Base-by-base conservation (phyloP, 2,888 invertebrate species). In the Nemotelus nigrinus region DNA sequence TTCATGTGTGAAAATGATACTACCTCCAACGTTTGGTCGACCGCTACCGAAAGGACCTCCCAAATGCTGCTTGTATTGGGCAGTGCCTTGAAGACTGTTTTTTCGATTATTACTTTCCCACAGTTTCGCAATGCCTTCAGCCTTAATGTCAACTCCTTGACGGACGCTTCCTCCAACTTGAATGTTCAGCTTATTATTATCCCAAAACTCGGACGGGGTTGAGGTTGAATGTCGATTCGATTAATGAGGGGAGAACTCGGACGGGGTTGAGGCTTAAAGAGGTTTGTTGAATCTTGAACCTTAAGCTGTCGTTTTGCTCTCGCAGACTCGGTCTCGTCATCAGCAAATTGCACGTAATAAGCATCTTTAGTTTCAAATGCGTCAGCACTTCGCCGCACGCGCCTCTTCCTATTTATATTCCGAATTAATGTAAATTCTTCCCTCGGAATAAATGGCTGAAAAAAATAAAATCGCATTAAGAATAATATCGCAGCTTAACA, bases 1-100 rank as follows among this genome's bases (percentile, higher is more conserved):
- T 67, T 47, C 2, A 44, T 67, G 67, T 47, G 47, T 47, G 47
- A 67, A 67, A 10, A 47, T 67, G 7, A 67, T 7, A 2, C 67
- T 47, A 67, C 67, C 67, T 25, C 67, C 67, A 67, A 67, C 1
- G 39, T 67, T 48, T 2, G 67, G 67, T 45, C 25, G 67, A 47
- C 67, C 45, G 7, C 43, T 67, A 41, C 67, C 67, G 39, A 3
- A 67, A 8, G 67, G 47, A n/a, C 67, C 67, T 3, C 67, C 67
- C 39, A 67, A 47, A 3, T 67, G 67, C 47, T 67, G 67, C 10
- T n/a, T 47, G 47, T 67, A 67, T 7, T 10, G 10, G 3, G 2
- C 67, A 25, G 8, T 45, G 7, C 67, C 67, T 47, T 10, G 8
- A 47, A 67, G 7, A 3, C 10, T 47, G 48, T 48, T 67, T 44